Conservation (phyloP, 2,888 invertebrate genomes). For the Andrena dorsata region DNA sequence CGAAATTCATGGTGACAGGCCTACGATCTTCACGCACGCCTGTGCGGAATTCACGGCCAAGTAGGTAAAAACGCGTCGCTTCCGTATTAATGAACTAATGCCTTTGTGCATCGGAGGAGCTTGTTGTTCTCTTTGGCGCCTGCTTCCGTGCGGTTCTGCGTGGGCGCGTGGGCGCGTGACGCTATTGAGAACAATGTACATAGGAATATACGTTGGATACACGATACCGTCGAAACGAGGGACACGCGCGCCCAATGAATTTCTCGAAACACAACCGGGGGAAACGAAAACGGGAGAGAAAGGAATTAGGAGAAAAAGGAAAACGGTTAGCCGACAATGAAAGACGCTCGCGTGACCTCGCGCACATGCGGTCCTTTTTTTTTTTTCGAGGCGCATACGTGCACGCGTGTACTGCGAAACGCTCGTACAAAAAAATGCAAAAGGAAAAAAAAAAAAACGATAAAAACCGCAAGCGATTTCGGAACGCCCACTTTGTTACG, state of each 20-base stretch:
- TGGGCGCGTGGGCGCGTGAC: neutral
- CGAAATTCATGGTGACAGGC: constrained; percentile 33
- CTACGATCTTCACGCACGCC: constrained; percentile 7
- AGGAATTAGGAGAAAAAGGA: neutral
- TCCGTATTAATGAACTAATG: neutral
- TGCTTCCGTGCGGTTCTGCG: neutral
- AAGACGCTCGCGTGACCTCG: constrained; percentile 53
- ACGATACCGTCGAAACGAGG: neutral
- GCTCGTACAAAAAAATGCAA: constrained; percentile 30
- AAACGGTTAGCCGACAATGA: constrained; percentile 22
- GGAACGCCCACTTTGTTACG: constrained; percentile 46
- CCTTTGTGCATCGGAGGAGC: no score
- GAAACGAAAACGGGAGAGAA: neutral
- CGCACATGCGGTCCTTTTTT: constrained; percentile 36
- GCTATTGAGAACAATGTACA: neutral
- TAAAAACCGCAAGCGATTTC: constrained; percentile 35
- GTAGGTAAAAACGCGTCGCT: neutral
- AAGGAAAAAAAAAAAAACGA: constrained; percentile 20
- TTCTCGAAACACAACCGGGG: neutral
- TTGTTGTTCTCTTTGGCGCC: neutral
- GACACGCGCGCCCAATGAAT: neutral
- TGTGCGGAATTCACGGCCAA: neutral
- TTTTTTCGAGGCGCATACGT: constrained; percentile 48
- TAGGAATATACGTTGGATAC: no score
- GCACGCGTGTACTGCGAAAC: constrained; percentile 28